Conservation (phyloP, 2,113 vertebrate genomes). For the Puntigrus tetrazona region DNA sequence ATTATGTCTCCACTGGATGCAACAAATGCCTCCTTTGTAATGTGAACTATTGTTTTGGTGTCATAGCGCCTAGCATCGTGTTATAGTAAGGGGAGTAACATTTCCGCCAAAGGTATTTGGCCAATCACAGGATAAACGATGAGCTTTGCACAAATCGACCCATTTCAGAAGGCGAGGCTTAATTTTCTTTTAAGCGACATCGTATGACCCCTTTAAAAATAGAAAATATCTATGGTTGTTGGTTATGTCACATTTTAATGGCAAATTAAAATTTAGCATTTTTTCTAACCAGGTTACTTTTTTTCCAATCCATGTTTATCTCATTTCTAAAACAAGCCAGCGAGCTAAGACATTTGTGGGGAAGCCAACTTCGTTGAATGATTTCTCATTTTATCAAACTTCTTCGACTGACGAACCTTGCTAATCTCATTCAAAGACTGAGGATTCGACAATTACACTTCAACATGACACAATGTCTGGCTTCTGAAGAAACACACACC, state of each 20-base stretch:
- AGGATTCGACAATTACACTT: not conserved
- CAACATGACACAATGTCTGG: not conserved
- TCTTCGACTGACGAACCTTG: not conserved
- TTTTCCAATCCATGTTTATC: not conserved
- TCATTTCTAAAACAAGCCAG: not conserved
- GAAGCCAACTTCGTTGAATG: not conserved
- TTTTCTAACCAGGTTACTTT: not conserved
- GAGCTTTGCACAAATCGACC: no score
- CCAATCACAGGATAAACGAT: no score
- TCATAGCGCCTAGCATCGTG: no score
- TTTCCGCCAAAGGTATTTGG: no score
- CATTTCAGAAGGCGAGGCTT: no score
- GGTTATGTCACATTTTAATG: not conserved
- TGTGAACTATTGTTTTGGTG: no score
- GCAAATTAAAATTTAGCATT: not conserved
- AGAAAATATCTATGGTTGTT: not conserved
- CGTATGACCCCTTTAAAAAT: no score
- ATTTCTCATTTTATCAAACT: not conserved
- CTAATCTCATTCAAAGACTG: not conserved
- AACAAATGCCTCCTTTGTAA: no score
- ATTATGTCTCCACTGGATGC: no score
- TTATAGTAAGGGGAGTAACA: no score
- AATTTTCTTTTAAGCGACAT: no score
- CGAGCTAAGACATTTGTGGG: not conserved
- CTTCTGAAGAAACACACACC: not conserved